Percentiles rank a stretch among this genome's conserved stretches.
These are phyloP conservation scores for Brachynemurus nebulosus DNA, from an alignment of 2,888 invertebrate genomes.

Conservation along the genomic window DNA sequence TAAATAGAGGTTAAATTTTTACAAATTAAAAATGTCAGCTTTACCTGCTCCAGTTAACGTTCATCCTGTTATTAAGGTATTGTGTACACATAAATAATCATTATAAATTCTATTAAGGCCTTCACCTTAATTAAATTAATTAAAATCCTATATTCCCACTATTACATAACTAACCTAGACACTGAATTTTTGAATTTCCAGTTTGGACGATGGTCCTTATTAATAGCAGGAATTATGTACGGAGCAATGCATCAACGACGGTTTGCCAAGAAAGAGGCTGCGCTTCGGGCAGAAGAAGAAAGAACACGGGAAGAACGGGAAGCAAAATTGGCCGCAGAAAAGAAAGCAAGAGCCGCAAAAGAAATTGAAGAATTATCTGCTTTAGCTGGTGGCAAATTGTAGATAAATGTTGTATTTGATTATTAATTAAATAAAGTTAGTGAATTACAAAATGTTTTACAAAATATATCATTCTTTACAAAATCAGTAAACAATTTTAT, in stretches of 20 bases:
- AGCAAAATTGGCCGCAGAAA: conserved; percentile 57
- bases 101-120: too few relatives aligned
- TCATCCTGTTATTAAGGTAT: conserved; percentile 69
- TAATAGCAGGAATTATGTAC: conserved; percentile 56
- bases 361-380: conserved; percentile 29
- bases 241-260: conserved; percentile 60
- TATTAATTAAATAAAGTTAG: too few relatives aligned
- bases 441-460: too few relatives aligned
- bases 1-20: conserved; percentile 9
- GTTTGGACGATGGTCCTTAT: conserved; percentile 72
- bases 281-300: conserved; percentile 48
- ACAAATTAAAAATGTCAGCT: conserved; percentile 26
- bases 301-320: conserved; percentile 55
- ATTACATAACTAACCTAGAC: neutral
- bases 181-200: conserved; percentile 27
- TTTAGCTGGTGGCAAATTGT: conserved; percentile 15
- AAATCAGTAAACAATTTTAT: too few relatives aligned
- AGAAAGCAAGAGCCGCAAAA: conserved; percentile 42
- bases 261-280: conserved; percentile 49
- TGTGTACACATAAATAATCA: too few relatives aligned
- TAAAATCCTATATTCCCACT: neutral
- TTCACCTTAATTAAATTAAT: neutral
- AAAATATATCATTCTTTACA: too few relatives aligned
- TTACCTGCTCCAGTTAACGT: conserved; percentile 59
- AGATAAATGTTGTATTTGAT: neutral